A percentile compares a stretch with the other conserved stretches of the same genome.
Evolutionary conservation across 2,888 invertebrate genomes (phyloP).

Genomic region (Rhagium mordax): DNA sequence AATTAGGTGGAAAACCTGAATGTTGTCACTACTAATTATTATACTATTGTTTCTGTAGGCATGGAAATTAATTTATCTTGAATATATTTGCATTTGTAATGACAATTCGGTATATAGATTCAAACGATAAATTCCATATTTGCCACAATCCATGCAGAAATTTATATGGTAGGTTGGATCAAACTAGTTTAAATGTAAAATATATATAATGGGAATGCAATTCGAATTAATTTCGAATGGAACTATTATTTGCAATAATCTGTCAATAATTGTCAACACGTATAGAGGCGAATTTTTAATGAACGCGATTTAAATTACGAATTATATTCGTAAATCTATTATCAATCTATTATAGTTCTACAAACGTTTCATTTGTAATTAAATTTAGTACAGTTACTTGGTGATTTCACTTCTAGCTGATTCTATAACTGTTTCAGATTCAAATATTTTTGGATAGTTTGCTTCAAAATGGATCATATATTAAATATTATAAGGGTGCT

Average conservation of each 20-base stretch:
- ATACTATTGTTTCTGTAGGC: background rate
- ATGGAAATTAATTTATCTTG: background rate
- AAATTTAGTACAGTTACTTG: no score
- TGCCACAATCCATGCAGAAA: background rate
- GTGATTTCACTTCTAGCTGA: no score
- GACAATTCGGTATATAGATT: background rate
- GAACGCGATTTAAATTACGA: no score
- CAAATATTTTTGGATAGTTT: no score
- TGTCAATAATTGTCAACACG: no score
- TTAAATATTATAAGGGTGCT: no score
- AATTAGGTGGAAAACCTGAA: background rate
- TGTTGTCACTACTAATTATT: background rate
- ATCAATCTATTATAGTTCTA: no score
- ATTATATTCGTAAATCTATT: no score
- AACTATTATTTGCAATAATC: background rate
- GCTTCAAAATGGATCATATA: no score
- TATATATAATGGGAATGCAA: background rate
- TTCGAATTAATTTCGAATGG: background rate
- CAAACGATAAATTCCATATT: background rate
- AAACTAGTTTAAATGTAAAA: background rate
- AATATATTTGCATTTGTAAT: background rate
- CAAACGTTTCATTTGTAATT: no score
- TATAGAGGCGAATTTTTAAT: background rate
- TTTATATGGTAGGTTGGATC: background rate
- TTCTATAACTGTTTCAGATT: no score